Conservation (phyloP, 2,113 vertebrate genomes). For the Murina feae region DNA sequence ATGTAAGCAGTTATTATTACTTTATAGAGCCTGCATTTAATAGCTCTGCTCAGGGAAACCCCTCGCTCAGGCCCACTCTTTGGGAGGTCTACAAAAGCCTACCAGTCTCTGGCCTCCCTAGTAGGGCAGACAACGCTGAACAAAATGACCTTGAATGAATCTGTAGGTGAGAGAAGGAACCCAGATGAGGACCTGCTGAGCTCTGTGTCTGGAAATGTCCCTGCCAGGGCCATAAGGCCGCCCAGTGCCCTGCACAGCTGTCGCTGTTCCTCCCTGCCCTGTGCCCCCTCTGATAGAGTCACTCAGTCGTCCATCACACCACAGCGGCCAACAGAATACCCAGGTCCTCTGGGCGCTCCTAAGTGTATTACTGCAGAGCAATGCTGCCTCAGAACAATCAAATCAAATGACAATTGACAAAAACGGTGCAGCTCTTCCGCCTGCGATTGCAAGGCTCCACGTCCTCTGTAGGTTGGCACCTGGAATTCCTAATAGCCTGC, state of each 20-base stretch:
- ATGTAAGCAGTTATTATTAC: not conserved
- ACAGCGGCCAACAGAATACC: not conserved
- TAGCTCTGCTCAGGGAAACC: not conserved
- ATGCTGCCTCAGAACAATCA: constrained; percentile 44
- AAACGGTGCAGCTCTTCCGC: constrained; percentile 5
- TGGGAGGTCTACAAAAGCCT: not conserved
- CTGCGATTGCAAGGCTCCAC: not conserved
- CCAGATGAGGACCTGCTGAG: not conserved
- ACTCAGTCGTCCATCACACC: not conserved
- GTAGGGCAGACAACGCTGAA: not conserved
- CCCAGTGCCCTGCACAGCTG: not conserved
- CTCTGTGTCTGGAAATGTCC: not conserved
- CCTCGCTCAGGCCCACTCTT: not conserved
- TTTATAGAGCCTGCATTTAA: not conserved
- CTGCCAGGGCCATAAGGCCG: not conserved
- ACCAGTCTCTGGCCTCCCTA: not conserved
- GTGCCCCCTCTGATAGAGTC: not conserved
- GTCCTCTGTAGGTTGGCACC: not conserved
- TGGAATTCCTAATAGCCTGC: not conserved
- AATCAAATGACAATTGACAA: constrained; percentile 41
- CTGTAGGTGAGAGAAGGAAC: not conserved
- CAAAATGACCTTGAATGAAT: not conserved
- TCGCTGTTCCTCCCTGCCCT: not conserved
- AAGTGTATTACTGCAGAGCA: constrained; percentile 29
- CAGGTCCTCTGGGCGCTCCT: not conserved